Evolutionary conservation across 2,888 invertebrate genomes (phyloP), one percentile per base, ranked within the genome.

Genomic region (Clusia tigrina): DNA sequence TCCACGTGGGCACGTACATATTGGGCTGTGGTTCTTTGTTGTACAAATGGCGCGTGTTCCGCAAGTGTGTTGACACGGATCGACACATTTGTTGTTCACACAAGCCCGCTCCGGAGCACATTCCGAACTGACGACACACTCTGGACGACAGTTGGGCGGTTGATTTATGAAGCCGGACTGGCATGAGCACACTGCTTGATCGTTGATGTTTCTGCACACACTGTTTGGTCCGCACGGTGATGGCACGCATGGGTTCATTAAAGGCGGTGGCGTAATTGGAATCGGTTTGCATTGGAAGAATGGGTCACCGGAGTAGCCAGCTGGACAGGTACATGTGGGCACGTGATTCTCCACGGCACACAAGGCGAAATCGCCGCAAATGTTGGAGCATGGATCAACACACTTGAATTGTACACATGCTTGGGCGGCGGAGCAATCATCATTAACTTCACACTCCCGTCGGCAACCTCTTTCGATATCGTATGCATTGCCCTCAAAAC

Each of bases 141-240:
- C 93, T 5, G 94, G 94, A 66, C 93, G 86, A 78, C 95, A 95
- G 58, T 87, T 88, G 1, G 93, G 93, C 57, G 94, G 94, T 65
- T 89, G 89, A 60, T 93, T 93, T 55, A 90, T 87, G 74, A 91
- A 93, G 71, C 90, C 90, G 1, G 91, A 90, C 69, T 91, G 86
- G 75, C 94, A 95, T 1, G 93, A 92, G 80, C 95, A 95, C 0
- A 93, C 93, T 0, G 93, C 93, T 84, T 92, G 92, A 72, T 87
- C 86, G 74, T 93, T 91, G 6, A 91, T 88, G 73, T 89, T 89
- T 74, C 93, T 88, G 68, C 95, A 95, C 78, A 93, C 91, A 78
- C 93, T 93, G 80, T 94, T 93, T 1, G 93, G 92, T 56, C 95
- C 95, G 80, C 95, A 95, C 0, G 95, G 94, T 23, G 92, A 89